Evolutionary conservation across 2,888 invertebrate species (phyloP).

Genomic region (Scaptomyza reducta): DNA sequence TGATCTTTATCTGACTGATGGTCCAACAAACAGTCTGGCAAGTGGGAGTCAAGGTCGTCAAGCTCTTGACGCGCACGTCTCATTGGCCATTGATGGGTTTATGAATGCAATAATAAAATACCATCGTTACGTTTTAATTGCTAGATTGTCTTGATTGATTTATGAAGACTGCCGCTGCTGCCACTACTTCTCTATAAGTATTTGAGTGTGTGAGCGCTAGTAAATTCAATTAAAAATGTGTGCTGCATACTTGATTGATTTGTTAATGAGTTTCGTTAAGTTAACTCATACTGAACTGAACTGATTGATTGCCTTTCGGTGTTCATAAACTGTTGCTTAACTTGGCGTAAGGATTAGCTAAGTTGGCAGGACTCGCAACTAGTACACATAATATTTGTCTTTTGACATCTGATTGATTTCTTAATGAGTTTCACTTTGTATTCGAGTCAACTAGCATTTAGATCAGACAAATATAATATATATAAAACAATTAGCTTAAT

Average conservation of each 20-base stretch:
- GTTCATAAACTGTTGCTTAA: conserved; percentile 2
- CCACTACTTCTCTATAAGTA: neutral
- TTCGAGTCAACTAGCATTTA: neutral
- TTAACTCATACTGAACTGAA: conserved; percentile 14
- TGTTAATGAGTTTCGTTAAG: conserved; percentile 39
- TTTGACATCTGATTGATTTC: conserved; percentile 35
- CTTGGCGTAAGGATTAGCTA: too few species aligned
- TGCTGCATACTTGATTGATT: conserved; percentile 52
- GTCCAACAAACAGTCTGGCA: neutral
- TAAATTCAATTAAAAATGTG: conserved; percentile 43
- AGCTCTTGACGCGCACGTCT: conserved; percentile 37
- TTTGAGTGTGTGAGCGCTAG: neutral
- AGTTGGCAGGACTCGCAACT: too few species aligned
- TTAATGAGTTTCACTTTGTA: conserved; percentile 6
- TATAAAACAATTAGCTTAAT: neutral
- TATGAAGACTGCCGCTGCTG: conserved; percentile 42
- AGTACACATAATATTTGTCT: neutral
- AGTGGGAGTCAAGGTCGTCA: neutral
- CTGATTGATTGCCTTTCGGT: conserved; percentile 33
- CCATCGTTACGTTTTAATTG: conserved; percentile 56
- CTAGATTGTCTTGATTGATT: conserved; percentile 67
- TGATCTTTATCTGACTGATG: neutral
- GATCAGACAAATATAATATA: neutral
- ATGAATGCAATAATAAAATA: conserved; percentile 60
- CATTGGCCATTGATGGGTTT: conserved; percentile 62